Conservation (phyloP, 2,888 invertebrate species). For the Xylocampa areola region DNA sequence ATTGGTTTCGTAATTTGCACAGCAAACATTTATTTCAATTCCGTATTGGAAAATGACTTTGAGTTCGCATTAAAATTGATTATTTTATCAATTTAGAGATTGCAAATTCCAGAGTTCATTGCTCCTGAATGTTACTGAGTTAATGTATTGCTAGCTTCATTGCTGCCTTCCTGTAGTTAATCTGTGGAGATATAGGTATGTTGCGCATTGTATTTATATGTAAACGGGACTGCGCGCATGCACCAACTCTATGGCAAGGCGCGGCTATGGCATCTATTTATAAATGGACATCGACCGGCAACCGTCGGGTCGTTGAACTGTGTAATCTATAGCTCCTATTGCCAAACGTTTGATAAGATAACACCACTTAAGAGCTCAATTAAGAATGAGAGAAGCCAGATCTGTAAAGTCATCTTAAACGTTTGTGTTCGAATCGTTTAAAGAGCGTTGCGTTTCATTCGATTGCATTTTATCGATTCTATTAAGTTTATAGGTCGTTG, state of each 20-base stretch:
- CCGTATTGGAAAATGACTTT: not conserved
- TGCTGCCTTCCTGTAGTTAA: constrained; percentile 37
- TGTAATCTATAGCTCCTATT: constrained; percentile 72
- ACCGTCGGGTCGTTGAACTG: constrained; percentile 72
- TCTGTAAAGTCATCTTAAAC: constrained; percentile 37
- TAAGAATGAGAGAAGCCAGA: constrained; percentile 45
- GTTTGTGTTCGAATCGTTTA: constrained; percentile 18
- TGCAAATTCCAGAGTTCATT: constrained; percentile 26
- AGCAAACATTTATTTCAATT: too few species aligned
- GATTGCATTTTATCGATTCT: constrained; percentile 44
- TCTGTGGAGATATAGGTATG: constrained; percentile 42
- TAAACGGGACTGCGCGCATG: constrained; percentile 72
- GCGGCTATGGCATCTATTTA: constrained; percentile 73
- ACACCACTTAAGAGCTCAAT: constrained; percentile 40
- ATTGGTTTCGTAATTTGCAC: too few species aligned
- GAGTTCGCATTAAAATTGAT: not conserved
- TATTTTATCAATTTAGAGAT: constrained; percentile 22
- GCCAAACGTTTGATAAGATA: constrained; percentile 75
- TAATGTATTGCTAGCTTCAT: constrained; percentile 19
- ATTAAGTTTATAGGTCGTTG: constrained; percentile 28
- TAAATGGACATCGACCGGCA: constrained; percentile 75
- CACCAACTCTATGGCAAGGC: constrained; percentile 71
- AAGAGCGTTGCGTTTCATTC: constrained; percentile 14
- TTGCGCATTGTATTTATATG: constrained; percentile 52
- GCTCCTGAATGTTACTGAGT: constrained; percentile 35